Percentiles rank a stretch among this genome's conserved stretches.
Conservation (phyloP, 2,888 invertebrate genomes). For the Ptilodon capucinus region DNA sequence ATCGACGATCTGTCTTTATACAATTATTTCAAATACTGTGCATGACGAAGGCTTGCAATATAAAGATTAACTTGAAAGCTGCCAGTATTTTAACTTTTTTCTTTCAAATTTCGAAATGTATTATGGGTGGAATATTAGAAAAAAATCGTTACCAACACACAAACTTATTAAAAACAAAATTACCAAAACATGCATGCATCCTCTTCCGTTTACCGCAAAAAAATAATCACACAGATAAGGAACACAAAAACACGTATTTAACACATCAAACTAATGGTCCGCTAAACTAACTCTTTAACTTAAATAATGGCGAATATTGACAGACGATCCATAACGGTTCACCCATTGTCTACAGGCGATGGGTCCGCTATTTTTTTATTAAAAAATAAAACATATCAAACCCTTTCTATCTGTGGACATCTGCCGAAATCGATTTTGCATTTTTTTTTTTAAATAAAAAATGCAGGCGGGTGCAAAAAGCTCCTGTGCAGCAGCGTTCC, state of each 20-base stretch:
- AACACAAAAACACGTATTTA: constrained; percentile 39
- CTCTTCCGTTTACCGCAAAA: constrained; percentile 34
- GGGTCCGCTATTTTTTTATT: constrained; percentile 63
- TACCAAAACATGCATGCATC: constrained; percentile 29
- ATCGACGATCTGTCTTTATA: too few species aligned
- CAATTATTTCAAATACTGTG: too few species aligned
- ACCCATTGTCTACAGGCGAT: constrained; percentile 68
- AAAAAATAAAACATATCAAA: constrained; percentile 65
- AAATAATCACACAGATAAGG: constrained; percentile 28
- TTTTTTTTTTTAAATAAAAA: constrained; percentile 71
- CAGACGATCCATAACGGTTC: constrained; percentile 70
- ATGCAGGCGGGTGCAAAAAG: constrained; percentile 68
- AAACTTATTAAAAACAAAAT: constrained; percentile 1
- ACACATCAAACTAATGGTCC: constrained; percentile 42
- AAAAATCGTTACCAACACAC: too few species aligned
- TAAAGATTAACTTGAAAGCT: too few species aligned
- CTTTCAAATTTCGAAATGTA: too few species aligned
- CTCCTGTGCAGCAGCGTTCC: constrained; percentile 45
- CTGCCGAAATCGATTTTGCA: constrained; percentile 81
- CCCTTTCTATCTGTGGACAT: constrained; percentile 79
- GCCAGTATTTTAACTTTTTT: too few species aligned
- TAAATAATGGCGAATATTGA: constrained; percentile 67
- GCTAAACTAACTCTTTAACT: constrained; percentile 59
- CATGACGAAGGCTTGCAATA: too few species aligned
- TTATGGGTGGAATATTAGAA: too few species aligned